Conservation (phyloP, 1,140 invertebrate genomes). For the Bombyx mori region ASM3026992v2 NC_085115.1:15525501-15526000, state of each 20-base stretch:
- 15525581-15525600: slow-evolving; percentile 48
- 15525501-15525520: slow-evolving; percentile 4
- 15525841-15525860: no score
- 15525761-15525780: no score
- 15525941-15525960: no score
- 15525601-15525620: slow-evolving; percentile 17
- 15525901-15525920: slow-evolving; percentile 12
- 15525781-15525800: no score
- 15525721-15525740: slow-evolving; percentile 22
- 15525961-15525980: no score
- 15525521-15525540: slow-evolving; percentile 6
- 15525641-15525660: slow-evolving; percentile 33
- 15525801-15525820: no score
- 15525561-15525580: slow-evolving; percentile 67
- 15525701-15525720: neutral
- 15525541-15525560: slow-evolving; percentile 26
- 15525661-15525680: slow-evolving; percentile 23
- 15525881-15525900: no score
- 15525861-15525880: no score
- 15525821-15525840: no score
- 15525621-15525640: slow-evolving; percentile 25
- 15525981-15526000: slow-evolving; percentile 4
- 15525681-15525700: slow-evolving; percentile 13
- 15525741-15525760: slow-evolving; percentile 20
- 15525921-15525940: slow-evolving; percentile 11